A percentile compares a stretch with the other conserved stretches of the same genome.
Conservation (phyloP, 2,113 vertebrate species). For the Actenoides lindsayi region DNA sequence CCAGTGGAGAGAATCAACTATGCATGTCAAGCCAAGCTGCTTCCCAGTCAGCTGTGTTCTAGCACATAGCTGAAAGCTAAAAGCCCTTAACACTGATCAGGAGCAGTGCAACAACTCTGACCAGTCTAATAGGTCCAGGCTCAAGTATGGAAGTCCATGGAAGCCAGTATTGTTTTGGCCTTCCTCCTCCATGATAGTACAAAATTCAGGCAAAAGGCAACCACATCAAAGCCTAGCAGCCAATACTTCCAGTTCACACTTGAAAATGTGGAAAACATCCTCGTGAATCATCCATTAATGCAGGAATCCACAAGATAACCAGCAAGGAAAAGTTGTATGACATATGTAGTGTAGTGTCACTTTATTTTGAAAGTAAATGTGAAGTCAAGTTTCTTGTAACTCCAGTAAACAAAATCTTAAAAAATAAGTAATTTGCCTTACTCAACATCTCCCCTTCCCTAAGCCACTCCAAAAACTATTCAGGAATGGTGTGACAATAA, state of each 20-base stretch:
- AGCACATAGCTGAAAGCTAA: background rate
- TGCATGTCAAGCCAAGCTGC: background rate
- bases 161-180: background rate
- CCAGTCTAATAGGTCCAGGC: background rate
- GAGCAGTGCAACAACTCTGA: background rate
- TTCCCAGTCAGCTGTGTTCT: background rate
- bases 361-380: background rate
- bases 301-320: background rate
- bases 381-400: background rate
- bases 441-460: background rate
- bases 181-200: background rate
- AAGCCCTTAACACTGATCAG: background rate
- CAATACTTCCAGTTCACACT: background rate
- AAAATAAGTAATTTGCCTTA: background rate
- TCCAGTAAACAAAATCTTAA: background rate
- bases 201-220: background rate
- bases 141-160: background rate
- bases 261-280: background rate
- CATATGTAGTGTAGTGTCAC: background rate
- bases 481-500: background rate
- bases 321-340: background rate
- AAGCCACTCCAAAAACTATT: background rate
- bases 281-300: background rate
- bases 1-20: background rate
- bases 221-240: background rate